A percentile compares a stretch with the other conserved stretches of the same genome.
Conservation (phyloP, 2,888 invertebrate species). For the Latheticus oryzae region DNA sequence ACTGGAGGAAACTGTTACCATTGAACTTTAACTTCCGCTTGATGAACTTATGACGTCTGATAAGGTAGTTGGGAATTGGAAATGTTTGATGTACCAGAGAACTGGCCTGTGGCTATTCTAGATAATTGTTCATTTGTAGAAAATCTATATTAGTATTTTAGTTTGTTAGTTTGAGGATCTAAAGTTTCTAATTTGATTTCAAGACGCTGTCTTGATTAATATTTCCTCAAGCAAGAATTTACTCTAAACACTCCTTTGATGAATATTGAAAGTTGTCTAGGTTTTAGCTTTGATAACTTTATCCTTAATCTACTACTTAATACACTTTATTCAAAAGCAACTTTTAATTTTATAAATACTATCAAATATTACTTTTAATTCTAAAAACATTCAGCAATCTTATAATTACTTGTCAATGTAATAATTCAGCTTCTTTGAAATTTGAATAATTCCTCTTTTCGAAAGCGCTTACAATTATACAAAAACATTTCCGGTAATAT, state of each 20-base stretch:
- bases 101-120: conserved; percentile 5
- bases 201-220: conserved; percentile 1
- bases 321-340: conserved; percentile 1
- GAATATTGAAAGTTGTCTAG: conserved; percentile 1
- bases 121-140: too few species aligned
- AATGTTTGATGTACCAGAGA: conserved; percentile 13
- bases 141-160: too few species aligned
- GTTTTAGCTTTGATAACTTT: conserved; percentile 1
- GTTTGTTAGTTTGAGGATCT: too few species aligned
- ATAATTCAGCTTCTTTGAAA: conserved; percentile 11
- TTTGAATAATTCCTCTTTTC: conserved; percentile 6
- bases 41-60: conserved; percentile 26
- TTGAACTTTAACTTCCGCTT: conserved; percentile 31
- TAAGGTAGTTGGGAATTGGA: conserved; percentile 25
- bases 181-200: too few species aligned
- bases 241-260: neutral
- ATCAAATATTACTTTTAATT: too few species aligned
- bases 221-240: neutral
- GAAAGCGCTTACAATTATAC: conserved; percentile 33
- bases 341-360: too few species aligned
- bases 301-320: neutral
- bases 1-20: conserved; percentile 25
- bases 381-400: too few species aligned
- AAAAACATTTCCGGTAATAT: conserved; percentile 42
- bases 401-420: too few species aligned